These are phyloP conservation scores for Megaceryle torquata DNA, from an alignment of 2,113 vertebrate genomes.

Conservation along the genomic window DNA sequence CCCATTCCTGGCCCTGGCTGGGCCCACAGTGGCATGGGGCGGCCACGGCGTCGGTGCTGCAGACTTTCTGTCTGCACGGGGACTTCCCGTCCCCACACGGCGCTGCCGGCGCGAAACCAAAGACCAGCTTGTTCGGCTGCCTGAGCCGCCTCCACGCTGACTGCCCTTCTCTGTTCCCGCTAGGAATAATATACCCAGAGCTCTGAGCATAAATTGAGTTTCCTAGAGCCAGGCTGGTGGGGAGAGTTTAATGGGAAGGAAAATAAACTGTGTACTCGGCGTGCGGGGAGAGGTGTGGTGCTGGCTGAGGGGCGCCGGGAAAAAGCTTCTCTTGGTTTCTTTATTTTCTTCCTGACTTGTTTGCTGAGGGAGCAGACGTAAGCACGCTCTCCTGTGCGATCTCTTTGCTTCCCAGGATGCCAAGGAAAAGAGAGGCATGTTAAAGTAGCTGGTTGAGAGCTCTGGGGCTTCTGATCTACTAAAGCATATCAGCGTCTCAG, in stretches of 20 bases:
- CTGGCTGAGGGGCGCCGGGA: not conserved
- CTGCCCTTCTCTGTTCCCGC: constrained; percentile 63
- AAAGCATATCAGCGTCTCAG: not conserved
- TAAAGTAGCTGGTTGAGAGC: not conserved
- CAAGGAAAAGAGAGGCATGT: not conserved
- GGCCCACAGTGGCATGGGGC: not conserved
- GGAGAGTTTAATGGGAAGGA: constrained; percentile 64
- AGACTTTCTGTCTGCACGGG: constrained; percentile 78
- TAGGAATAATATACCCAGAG: constrained; percentile 57
- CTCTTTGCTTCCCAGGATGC: not conserved
- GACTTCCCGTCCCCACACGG: constrained; percentile 76
- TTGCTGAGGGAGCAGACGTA: constrained; percentile 26
- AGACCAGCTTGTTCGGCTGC: constrained; percentile 64
- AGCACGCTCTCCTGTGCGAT: not conserved
- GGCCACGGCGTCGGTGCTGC: constrained; percentile 37
- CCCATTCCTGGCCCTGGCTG: not conserved
- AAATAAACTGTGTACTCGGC: constrained; percentile 64
- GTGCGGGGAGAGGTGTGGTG: constrained; percentile 34
- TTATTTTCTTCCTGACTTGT: not conserved
- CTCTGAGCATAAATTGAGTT: constrained; percentile 60
- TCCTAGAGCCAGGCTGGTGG: constrained; percentile 43
- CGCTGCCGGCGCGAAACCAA: constrained; percentile 63
- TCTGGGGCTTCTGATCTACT: not conserved
- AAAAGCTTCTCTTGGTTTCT: not conserved
- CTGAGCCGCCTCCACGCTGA: constrained; percentile 43